Percentiles rank a stretch among this genome's conserved stretches.
Evolutionary conservation across 2,113 vertebrate species (phyloP).

Genomic region (Amia ocellicauda): DNA sequence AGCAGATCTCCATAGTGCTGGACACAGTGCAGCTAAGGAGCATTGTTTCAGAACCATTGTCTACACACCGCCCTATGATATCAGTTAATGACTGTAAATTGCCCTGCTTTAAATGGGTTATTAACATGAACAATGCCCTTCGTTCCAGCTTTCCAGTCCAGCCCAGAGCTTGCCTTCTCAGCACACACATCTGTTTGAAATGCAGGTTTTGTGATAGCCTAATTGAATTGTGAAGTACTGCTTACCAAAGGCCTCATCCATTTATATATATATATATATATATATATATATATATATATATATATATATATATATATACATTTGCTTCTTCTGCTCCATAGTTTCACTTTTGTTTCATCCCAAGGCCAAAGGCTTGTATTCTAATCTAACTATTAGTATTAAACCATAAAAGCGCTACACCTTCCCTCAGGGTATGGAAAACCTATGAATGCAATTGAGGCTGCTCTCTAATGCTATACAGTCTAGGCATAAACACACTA

Average conservation of each 20-base stretch:
- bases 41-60: slow-evolving; percentile 84
- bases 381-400: too few species aligned
- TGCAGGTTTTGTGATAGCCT: slow-evolving; percentile 56
- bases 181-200: slow-evolving; percentile 64
- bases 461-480: too few species aligned
- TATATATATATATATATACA: too few species aligned
- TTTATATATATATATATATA: too few species aligned
- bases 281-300: too few species aligned
- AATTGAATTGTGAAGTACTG: slow-evolving; percentile 78
- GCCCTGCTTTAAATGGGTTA: slow-evolving; percentile 74
- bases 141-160: slow-evolving; percentile 50
- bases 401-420: too few species aligned
- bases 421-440: too few species aligned
- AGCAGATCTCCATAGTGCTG: not conserved
- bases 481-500: too few species aligned
- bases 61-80: slow-evolving; percentile 80
- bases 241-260: slow-evolving; percentile 70
- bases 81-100: slow-evolving; percentile 96
- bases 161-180: slow-evolving; percentile 68
- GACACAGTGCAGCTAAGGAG: slow-evolving; percentile 51
- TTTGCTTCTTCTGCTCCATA: not conserved
- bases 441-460: too few species aligned
- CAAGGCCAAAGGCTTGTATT: too few species aligned
- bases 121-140: slow-evolving; percentile 71
- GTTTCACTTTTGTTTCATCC: not conserved